Evolutionary conservation across 2,113 vertebrate genomes (phyloP).

Genomic region (Caracal caracal): DNA sequence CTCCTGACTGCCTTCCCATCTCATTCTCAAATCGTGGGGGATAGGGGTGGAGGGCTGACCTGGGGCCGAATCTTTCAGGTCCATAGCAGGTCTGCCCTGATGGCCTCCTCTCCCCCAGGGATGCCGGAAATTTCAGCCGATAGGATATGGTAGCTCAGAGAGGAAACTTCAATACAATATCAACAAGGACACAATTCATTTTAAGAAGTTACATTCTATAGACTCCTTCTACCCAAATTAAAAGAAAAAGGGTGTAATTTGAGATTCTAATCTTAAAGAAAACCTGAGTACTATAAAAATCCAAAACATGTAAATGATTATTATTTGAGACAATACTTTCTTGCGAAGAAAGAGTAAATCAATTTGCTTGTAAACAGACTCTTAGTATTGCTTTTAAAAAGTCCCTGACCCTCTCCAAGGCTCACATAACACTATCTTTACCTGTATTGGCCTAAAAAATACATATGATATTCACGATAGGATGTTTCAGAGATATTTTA

Average conservation of each 20-base stretch:
- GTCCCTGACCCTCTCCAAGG: neutral
- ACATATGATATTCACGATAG: slow-evolving; percentile 8
- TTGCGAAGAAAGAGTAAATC: slow-evolving; percentile 13
- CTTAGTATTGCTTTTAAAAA: slow-evolving; percentile 27
- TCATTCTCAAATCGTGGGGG: neutral
- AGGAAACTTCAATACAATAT: slow-evolving; percentile 58
- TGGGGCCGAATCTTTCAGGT: slow-evolving; percentile 40
- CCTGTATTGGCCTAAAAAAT: neutral
- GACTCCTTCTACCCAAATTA: slow-evolving; percentile 38
- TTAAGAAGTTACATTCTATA: slow-evolving; percentile 54
- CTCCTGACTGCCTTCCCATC: neutral
- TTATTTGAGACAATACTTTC: slow-evolving; percentile 3
- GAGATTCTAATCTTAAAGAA: slow-evolving; percentile 58
- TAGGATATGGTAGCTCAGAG: slow-evolving; percentile 50
- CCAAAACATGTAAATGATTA: neutral
- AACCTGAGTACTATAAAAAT: slow-evolving; percentile 34
- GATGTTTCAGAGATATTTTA: slow-evolving; percentile 19
- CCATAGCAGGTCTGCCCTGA: slow-evolving; percentile 54
- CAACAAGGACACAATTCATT: slow-evolving; percentile 49
- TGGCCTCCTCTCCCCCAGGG: slow-evolving; percentile 33
- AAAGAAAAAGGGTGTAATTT: slow-evolving; percentile 34
- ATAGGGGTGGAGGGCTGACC: slow-evolving; percentile 17
- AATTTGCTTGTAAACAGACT: slow-evolving; percentile 7
- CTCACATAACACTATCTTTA: neutral
- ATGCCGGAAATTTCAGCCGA: slow-evolving; percentile 62